Percentiles rank a stretch among this genome's conserved stretches.
Evolutionary conservation across 2,888 invertebrate species (phyloP).

Genomic region (Ectropis crepuscularia): DNA sequence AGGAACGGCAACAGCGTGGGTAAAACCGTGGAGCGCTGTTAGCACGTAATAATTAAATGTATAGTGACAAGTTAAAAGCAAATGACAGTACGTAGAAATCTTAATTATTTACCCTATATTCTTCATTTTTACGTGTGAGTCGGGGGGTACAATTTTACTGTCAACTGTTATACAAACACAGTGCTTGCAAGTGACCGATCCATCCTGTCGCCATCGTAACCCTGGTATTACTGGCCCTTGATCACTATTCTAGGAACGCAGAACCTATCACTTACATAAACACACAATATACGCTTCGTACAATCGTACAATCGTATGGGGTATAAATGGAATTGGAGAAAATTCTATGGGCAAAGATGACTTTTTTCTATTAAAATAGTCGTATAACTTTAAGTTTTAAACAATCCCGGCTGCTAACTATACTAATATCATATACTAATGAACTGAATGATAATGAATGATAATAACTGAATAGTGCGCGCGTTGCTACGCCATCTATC

Average conservation of each 20-base stretch:
- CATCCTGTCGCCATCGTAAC: conserved; percentile 45
- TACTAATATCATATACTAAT: too few relatives aligned
- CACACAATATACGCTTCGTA: conserved; percentile 37
- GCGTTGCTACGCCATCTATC: too few relatives aligned
- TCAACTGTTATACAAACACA: conserved; percentile 49
- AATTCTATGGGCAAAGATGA: not conserved
- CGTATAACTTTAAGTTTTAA: too few relatives aligned
- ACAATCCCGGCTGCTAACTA: too few relatives aligned
- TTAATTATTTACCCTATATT: conserved; percentile 1
- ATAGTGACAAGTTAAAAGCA: too few relatives aligned
- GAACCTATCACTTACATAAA: conserved; percentile 51
- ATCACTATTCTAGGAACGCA: conserved; percentile 39
- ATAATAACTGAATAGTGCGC: too few relatives aligned
- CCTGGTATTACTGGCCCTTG: conserved; percentile 38
- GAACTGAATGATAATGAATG: too few relatives aligned
- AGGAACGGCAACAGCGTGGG: too few relatives aligned
- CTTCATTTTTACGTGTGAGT: conserved; percentile 16
- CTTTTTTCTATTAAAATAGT: too few relatives aligned
- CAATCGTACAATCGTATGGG: conserved; percentile 11
- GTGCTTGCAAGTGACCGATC: conserved; percentile 48
- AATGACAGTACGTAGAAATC: not conserved
- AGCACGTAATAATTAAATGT: too few relatives aligned
- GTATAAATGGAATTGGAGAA: not conserved
- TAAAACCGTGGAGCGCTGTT: too few relatives aligned
- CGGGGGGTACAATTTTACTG: conserved; percentile 53